Conservation (phyloP, 2,888 invertebrate genomes). For the Xestia xanthographa region DNA sequence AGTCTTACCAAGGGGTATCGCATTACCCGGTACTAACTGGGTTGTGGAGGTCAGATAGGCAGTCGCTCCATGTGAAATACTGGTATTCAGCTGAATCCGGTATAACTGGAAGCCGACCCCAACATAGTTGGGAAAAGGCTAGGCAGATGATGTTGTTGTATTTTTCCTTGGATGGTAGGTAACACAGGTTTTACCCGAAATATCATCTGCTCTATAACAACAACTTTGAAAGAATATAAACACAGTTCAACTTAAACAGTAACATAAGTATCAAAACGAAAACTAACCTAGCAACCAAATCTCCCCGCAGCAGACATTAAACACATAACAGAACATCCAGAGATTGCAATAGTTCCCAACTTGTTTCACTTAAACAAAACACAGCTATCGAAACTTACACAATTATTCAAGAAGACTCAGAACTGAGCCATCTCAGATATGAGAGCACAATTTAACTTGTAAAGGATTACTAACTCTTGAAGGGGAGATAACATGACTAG, state of each 20-base stretch:
- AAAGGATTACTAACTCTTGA: conserved; percentile 67
- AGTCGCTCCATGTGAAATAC: too few relatives aligned
- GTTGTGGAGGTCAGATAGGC: too few relatives aligned
- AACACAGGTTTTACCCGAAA: too few relatives aligned
- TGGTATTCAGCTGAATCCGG: too few relatives aligned
- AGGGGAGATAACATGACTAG: conserved; percentile 63
- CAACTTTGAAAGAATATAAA: not conserved
- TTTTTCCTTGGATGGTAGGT: too few relatives aligned
- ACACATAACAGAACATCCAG: conserved; percentile 47
- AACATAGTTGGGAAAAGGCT: too few relatives aligned
- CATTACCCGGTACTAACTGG: too few relatives aligned
- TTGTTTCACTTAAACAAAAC: conserved; percentile 67
- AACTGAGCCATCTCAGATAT: conserved; percentile 58
- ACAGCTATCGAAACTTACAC: conserved; percentile 64
- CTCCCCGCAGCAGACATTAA: conserved; percentile 31
- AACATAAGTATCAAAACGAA: not conserved
- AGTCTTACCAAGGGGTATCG: too few relatives aligned
- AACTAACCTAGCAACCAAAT: conserved; percentile 14
- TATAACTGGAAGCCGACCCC: too few relatives aligned
- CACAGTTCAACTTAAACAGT: not conserved
- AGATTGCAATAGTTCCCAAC: conserved; percentile 61
- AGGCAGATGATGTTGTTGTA: too few relatives aligned
- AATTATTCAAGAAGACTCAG: conserved; percentile 66
- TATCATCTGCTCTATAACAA: not conserved
- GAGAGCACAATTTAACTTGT: conserved; percentile 67